These are phyloP conservation scores for Alcedo quadribrachys DNA, from an alignment of 2,797 vertebrate species.

Conservation along the genomic window DNA sequence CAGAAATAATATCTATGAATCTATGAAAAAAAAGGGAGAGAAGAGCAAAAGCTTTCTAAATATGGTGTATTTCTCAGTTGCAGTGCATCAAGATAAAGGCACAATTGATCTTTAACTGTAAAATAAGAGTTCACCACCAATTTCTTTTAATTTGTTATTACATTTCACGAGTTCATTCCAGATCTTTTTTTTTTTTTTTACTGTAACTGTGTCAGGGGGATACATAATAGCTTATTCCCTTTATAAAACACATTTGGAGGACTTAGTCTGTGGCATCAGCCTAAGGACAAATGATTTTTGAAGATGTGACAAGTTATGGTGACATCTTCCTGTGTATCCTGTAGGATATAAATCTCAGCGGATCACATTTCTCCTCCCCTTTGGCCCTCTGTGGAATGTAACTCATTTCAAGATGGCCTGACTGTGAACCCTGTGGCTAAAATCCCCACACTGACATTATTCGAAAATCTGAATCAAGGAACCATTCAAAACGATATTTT, in stretches of 20 bases:
- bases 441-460: not conserved
- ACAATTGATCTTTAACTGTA: not conserved
- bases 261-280: not conserved
- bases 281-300: not conserved
- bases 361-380: not conserved
- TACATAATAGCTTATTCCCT: not conserved
- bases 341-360: not conserved
- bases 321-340: not conserved
- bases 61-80: rapidly evolving
- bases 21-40: not conserved
- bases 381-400: not conserved
- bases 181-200: not conserved
- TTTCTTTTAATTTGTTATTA: not conserved
- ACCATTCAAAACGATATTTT: not conserved
- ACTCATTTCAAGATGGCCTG: not conserved
- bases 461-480: slow-evolving; percentile 2
- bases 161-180: not conserved
- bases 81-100: not conserved
- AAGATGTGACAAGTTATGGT: not conserved
- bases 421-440: not conserved
- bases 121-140: not conserved
- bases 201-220: not conserved
- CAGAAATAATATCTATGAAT: not conserved
- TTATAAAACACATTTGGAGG: not conserved
- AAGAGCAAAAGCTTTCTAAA: not conserved